Evolutionary conservation across 1,140 invertebrate species (phyloP).

Genomic region (Caenorhabditis remanei): DNA sequence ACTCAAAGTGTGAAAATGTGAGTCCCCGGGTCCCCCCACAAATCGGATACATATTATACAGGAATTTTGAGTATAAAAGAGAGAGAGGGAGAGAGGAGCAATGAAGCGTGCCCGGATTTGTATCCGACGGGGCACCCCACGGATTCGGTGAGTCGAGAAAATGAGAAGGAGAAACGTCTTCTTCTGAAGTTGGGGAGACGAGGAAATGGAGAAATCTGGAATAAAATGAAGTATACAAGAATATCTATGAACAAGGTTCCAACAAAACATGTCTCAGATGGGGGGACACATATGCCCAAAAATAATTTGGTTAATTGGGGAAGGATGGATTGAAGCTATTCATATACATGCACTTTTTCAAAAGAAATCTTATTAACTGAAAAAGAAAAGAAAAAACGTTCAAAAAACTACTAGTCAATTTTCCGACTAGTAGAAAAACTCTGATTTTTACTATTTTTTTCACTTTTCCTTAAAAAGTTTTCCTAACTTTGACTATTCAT

Average conservation of each 20-base stretch:
- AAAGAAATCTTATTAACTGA: neutral
- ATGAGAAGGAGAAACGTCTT: neutral
- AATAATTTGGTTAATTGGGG: constrained; percentile 4
- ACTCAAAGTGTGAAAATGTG: neutral
- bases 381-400: neutral
- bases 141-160: neutral
- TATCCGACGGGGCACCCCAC: constrained; percentile 21
- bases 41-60: constrained; percentile 50
- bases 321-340: neutral
- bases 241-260: neutral
- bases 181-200: neutral
- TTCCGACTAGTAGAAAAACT: too few species aligned
- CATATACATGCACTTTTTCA: neutral
- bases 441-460: too few species aligned
- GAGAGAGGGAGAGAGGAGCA: constrained; percentile 17
- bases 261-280: constrained; percentile 43
- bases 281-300: neutral
- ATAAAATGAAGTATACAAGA: neutral
- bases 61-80: neutral
- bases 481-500: too few species aligned
- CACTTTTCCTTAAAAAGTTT: too few species aligned
- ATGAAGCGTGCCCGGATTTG: constrained; percentile 41
- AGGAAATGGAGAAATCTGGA: constrained; percentile 36
- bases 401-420: too few species aligned
- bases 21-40: neutral